These are phyloP conservation scores for Philotrypesis tridentata DNA, from an alignment of 1,140 invertebrate species.

Conservation along the genomic window DNA sequence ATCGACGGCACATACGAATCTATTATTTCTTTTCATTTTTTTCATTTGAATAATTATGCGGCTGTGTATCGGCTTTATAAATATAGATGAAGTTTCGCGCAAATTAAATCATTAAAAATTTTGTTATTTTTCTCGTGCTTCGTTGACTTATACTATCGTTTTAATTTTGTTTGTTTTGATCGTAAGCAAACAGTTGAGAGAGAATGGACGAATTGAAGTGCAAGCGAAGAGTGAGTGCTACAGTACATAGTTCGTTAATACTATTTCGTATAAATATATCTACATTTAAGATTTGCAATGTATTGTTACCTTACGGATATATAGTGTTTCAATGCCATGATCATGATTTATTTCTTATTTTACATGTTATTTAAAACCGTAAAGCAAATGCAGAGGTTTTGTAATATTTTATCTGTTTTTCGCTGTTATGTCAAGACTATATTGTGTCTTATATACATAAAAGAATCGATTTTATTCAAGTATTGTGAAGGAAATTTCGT, in stretches of 20 bases:
- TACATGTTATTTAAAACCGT: constrained; percentile 21
- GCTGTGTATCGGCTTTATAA: constrained; percentile 20
- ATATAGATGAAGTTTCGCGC: constrained; percentile 25
- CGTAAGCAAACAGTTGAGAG: neutral
- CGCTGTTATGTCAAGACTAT: constrained; percentile 24
- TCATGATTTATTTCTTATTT: constrained; percentile 6
- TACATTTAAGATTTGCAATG: constrained; percentile 31
- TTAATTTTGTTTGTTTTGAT: constrained; percentile 2
- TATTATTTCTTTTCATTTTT: neutral
- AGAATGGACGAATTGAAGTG: neutral
- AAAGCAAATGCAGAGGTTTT: neutral
- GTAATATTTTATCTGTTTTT: constrained; percentile 29
- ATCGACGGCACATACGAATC: neutral
- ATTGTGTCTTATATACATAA: constrained; percentile 30
- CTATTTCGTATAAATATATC: constrained; percentile 21
- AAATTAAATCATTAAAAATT: constrained; percentile 19
- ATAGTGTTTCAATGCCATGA: constrained; percentile 28
- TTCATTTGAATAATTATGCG: constrained; percentile 1
- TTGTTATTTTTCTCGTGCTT: constrained; percentile 4
- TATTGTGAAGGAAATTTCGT: constrained; percentile 45
- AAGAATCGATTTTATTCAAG: constrained; percentile 36
- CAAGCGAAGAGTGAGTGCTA: neutral
- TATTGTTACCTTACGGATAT: constrained; percentile 28
- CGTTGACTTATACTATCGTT: neutral
- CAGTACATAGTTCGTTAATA: constrained; percentile 10